A percentile compares a stretch with the other conserved stretches of the same genome.
Conservation (phyloP, 2,113 vertebrate genomes). For the Epinephelus moara region DNA sequence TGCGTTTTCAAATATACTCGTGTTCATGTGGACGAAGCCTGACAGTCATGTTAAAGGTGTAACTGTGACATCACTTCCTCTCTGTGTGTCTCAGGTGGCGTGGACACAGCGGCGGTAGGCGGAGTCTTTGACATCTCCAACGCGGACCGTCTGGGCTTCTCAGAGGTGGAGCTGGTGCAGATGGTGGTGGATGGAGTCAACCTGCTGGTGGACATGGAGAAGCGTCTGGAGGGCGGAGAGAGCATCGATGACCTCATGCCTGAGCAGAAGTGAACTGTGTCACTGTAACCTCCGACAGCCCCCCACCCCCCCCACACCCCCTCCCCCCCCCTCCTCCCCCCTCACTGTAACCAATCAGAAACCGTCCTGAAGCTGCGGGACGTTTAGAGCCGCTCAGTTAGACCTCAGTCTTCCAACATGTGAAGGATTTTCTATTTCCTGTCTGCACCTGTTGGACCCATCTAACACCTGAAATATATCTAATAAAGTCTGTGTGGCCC, state of each 20-base stretch:
- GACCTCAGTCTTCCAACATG: conserved; percentile 63
- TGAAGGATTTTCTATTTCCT: conserved; percentile 66
- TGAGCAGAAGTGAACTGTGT: conserved; percentile 91
- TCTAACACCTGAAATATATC: conserved; percentile 62
- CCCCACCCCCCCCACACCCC: neutral
- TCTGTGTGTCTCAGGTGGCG: conserved; percentile 86
- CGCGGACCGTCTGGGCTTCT: conserved; percentile 95
- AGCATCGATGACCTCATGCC: conserved; percentile 92
- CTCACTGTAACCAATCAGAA: conserved; percentile 59
- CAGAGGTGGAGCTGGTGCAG: conserved; percentile 96
- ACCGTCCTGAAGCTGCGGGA: conserved; percentile 47
- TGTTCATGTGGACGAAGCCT: no score
- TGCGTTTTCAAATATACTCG: no score
- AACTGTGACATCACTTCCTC: conserved; percentile 3
- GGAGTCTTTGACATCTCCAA: conserved; percentile 97
- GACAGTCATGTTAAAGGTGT: neutral
- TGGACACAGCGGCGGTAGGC: conserved; percentile 96
- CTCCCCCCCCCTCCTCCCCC: neutral
- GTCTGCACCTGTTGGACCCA: conserved; percentile 66
- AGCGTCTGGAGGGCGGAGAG: conserved; percentile 91
- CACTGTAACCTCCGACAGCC: conserved; percentile 19
- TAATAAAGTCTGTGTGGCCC: conserved; percentile 75
- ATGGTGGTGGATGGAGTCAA: conserved; percentile 98
- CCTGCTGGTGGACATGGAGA: conserved; percentile 94
- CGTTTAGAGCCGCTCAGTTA: conserved; percentile 63